Evolutionary conservation across 2,888 invertebrate species (phyloP), one percentile per base, ranked within the genome.

Genomic region (Eupithecia pulchellata): DNA sequence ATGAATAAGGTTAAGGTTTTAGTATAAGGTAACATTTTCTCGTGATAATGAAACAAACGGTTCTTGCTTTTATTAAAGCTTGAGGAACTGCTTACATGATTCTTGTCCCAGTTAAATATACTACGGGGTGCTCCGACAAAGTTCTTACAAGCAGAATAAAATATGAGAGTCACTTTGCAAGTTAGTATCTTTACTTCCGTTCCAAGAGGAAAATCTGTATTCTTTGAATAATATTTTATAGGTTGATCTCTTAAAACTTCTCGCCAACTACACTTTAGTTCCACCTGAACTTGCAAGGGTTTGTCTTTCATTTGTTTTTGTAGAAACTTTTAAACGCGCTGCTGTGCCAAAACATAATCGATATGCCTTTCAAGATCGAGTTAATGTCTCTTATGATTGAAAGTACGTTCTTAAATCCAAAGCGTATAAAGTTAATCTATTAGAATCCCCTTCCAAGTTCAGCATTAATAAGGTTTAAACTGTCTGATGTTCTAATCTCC

Each of bases 401-500:
- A 25, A 2, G 57, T 14, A 8, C 14, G 27, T 57, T 8, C 1
- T 8, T 3, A 57, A 57, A 29, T 29, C 29, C 27, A 29, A 57
- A 29, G 6, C 17, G 17, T 17, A 62, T 20, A 64, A 34, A 36
- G 60, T 65, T 62, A 55, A 77, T 77, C 72, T 73, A 79, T 79
- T 74, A 68, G 71, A 77, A 71, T 69, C 62, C 63, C 71, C 77
- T 78, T 67, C 76, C 81, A 78, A 83, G 78, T 82, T 83, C 76
- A 82, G 81, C 80, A 84, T 88, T 89, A 85, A 87, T 86, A 86
- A 84, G 86, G 84, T 85, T 88, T 86, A 87, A 86, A 82, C 82
- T 83, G 82, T 88, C 84, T 85, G 82, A 88, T 83, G 82, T 86
- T 86, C 81, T 89, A 89, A 90, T 90, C 88, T 86, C 79, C 84